A percentile compares a stretch with the other conserved stretches of the same genome.
Evolutionary conservation across 2,888 invertebrate species (phyloP).

Genomic region (Ormyrus pomaceus): DNA sequence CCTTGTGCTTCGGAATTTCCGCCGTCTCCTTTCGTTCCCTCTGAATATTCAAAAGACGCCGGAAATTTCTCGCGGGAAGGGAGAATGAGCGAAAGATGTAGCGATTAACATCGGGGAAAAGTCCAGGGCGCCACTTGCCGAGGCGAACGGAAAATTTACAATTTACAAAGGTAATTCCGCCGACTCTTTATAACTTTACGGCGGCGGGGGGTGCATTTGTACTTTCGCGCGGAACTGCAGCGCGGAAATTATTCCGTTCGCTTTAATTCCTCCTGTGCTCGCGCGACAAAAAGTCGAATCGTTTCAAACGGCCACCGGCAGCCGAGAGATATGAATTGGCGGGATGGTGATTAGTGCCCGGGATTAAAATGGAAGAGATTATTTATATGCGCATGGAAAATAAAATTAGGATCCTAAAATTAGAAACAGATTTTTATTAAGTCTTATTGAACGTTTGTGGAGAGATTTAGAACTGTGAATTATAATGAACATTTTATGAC

Average conservation of each 20-base stretch:
- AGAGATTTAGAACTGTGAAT: too few relatives aligned
- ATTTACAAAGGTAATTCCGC: constrained; percentile 48
- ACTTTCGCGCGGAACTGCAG: not conserved
- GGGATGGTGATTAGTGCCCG: not conserved
- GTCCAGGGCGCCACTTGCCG: not conserved
- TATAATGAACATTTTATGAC: too few relatives aligned
- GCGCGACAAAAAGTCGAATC: not conserved
- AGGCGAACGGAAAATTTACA: constrained; percentile 34
- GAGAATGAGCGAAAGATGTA: constrained; percentile 30
- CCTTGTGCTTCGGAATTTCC: not conserved
- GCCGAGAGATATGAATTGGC: not conserved
- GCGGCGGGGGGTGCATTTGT: constrained; percentile 8
- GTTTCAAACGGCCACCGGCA: not conserved
- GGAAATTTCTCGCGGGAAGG: constrained; percentile 14
- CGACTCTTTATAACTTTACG: constrained; percentile 26
- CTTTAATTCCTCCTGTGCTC: constrained; percentile 19
- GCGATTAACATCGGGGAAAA: constrained; percentile 44
- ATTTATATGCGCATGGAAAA: too few relatives aligned
- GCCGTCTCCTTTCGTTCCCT: not conserved
- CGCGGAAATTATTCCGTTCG: constrained; percentile 33
- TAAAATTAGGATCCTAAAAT: too few relatives aligned
- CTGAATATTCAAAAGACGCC: constrained; percentile 52
- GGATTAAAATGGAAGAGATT: too few relatives aligned
- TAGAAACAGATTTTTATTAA: too few relatives aligned
- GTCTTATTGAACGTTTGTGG: too few relatives aligned